These are phyloP conservation scores for Euwallacea fornicatus DNA, from an alignment of 1,140 invertebrate genomes.

Conservation along the genomic window DNA sequence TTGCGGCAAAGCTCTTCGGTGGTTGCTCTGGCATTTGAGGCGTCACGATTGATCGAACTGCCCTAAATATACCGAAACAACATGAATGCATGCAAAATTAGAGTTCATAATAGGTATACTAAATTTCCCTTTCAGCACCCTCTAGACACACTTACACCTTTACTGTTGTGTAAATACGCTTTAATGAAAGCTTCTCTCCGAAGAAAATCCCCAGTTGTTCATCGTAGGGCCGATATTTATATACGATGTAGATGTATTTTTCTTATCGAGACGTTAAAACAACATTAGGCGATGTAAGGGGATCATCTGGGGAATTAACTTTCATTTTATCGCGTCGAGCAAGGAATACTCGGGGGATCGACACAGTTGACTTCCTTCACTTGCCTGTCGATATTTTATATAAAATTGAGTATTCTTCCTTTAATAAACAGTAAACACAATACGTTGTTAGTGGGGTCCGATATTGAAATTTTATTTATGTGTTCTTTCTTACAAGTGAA, in stretches of 20 bases:
- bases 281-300: slow-evolving; percentile 9
- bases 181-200: background rate
- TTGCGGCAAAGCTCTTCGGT: no score
- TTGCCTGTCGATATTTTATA: slow-evolving; percentile 1
- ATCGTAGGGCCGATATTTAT: background rate
- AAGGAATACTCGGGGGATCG: slow-evolving; percentile 8
- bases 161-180: background rate
- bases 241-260: background rate
- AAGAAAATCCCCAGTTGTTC: no score
- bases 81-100: background rate
- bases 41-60: no score
- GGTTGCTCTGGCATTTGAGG: no score
- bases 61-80: background rate
- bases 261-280: slow-evolving; percentile 12
- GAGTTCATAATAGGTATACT: background rate
- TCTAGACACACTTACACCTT: background rate
- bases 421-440: background rate
- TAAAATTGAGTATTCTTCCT: slow-evolving; percentile 5
- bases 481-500: no score
- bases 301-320: slow-evolving; percentile 14
- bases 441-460: no score
- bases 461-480: no score
- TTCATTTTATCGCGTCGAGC: slow-evolving; percentile 10
- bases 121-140: background rate
- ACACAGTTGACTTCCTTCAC: background rate